phyloP scores from a whole-genome alignment of 2,888 invertebrate species.

The Lamproptera curius region DNA sequence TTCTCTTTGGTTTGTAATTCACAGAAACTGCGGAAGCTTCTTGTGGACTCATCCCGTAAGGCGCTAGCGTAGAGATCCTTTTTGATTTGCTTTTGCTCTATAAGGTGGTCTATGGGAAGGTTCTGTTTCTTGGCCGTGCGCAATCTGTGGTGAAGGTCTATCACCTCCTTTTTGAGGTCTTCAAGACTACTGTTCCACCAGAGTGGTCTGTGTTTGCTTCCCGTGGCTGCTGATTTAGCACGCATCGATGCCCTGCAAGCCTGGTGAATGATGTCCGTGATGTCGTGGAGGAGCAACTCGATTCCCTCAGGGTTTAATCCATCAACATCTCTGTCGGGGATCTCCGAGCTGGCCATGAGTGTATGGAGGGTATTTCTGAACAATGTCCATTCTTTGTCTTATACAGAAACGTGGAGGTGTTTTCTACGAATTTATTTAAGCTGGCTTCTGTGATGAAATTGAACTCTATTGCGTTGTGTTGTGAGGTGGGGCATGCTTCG shows the following conservation, averaged over 20 bases:
- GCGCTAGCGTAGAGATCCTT: slow-evolving; percentile 1
- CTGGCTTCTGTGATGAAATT: background rate
- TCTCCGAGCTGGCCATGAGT: too few species aligned
- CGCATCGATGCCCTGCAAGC: background rate
- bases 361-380: background rate
- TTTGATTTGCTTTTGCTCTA: background rate
- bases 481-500: slow-evolving; percentile 15
- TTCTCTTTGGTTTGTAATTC: background rate
- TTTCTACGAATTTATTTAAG: background rate
- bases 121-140: background rate
- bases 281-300: background rate
- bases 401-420: background rate
- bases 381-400: background rate
- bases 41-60: background rate
- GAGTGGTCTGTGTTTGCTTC: background rate
- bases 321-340: too few species aligned
- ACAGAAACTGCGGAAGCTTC: background rate
- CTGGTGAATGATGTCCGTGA: too few species aligned
- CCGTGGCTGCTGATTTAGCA: background rate
- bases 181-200: background rate
- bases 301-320: background rate
- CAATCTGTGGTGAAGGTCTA: background rate
- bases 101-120: background rate
- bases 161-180: background rate
- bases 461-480: slow-evolving; percentile 24